Evolutionary conservation across 2,113 vertebrate species (phyloP).

Genomic region (Emydocephalus ijimae): DNA sequence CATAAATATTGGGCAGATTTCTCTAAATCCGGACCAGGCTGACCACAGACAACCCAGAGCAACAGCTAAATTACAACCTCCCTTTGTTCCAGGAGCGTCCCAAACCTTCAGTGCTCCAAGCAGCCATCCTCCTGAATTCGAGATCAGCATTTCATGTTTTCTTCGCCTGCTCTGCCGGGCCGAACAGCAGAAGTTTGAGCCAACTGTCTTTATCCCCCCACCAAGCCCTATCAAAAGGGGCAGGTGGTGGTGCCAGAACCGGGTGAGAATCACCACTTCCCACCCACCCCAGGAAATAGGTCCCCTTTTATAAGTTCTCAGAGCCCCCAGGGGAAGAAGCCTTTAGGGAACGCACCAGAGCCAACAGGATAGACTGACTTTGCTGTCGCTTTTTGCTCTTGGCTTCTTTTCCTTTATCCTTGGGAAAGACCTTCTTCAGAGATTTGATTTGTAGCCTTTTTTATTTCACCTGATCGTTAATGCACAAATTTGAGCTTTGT

Average conservation of each 20-base stretch:
- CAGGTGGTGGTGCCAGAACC: not conserved
- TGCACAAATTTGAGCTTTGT: too few species aligned
- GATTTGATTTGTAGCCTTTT: not conserved
- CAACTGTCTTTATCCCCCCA: not conserved
- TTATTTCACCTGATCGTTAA: too few species aligned
- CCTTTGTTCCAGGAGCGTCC: not conserved
- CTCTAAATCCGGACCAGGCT: not conserved
- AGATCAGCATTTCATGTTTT: not conserved
- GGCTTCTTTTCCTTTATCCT: fast-evolving
- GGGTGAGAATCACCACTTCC: not conserved
- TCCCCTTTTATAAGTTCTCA: not conserved
- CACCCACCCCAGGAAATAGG: not conserved
- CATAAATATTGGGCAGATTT: not conserved
- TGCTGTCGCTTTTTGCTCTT: not conserved
- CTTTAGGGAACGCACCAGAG: not conserved
- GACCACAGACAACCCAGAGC: not conserved
- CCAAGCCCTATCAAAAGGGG: not conserved
- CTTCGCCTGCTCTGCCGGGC: not conserved
- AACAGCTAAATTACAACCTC: not conserved
- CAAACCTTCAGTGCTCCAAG: not conserved
- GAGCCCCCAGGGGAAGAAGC: not conserved
- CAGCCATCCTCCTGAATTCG: not conserved
- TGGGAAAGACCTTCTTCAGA: not conserved
- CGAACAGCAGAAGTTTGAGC: not conserved
- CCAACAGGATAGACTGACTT: not conserved